Conservation (phyloP, 2,797 vertebrate species). For the Centropyge bicolor region DNA sequence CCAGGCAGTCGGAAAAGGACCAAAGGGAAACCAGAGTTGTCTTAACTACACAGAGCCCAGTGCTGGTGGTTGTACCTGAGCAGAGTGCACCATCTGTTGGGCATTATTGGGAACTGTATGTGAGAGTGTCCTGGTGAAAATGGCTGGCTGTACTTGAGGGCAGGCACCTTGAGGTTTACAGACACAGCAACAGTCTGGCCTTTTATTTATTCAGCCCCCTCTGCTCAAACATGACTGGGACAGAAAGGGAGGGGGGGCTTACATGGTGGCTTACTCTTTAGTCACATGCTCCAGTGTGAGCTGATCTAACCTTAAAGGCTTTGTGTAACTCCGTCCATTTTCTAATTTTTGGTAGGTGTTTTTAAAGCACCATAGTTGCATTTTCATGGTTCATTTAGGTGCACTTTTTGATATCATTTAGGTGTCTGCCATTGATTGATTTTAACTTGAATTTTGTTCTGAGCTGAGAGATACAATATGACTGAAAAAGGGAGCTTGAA, state of each 20-base stretch:
- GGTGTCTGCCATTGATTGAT: neutral
- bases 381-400: constrained; percentile 5
- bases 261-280: constrained; percentile 28
- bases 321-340: constrained; percentile 30
- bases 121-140: constrained; percentile 2
- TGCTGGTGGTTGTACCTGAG: neutral
- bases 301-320: constrained; percentile 50
- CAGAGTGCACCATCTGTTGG: constrained; percentile 46
- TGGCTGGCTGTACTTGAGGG: constrained; percentile 45
- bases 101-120: constrained; percentile 13
- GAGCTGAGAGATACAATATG: neutral
- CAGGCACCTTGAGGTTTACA: constrained; percentile 62
- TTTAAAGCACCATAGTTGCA: constrained; percentile 17
- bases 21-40: constrained; percentile 61
- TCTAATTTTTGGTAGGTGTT: constrained; percentile 40
- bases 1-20: constrained; percentile 10
- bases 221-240: constrained; percentile 37
- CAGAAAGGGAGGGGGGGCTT: neutral
- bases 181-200: constrained; percentile 45
- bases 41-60: constrained; percentile 30
- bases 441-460: constrained; percentile 29
- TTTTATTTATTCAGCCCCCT: constrained; percentile 65
- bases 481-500: constrained; percentile 15
- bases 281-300: constrained; percentile 37
- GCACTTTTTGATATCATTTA: constrained; percentile 5